Base-by-base conservation (phyloP, 2,888 invertebrate species). In the Chrysolina haemoptera region DNA sequence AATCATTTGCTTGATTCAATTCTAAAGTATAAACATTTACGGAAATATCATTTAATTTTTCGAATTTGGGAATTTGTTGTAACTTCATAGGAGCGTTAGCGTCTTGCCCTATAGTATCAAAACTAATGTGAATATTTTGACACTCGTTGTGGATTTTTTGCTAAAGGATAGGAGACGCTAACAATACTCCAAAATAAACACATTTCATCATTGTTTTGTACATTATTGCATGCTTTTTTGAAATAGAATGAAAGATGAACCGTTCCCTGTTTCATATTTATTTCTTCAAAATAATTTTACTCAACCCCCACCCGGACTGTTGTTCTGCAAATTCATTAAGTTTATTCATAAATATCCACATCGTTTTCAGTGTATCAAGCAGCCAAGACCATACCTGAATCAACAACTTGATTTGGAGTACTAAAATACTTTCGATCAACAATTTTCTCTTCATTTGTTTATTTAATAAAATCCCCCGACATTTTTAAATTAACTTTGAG, bases 201-300 rank as follows among this genome's bases (percentile, higher is more conserved):
- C n/a, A n/a, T n/a, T n/a, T n/a, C n/a, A n/a, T n/a, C 40, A 22
- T 65, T 59, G 43, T 71, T 62, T 46, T 62, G 12, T 59, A 64
- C 41, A 53, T 70, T 70, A 27, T 64, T 22, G 18, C 50, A 62
- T 10, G 70, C 64, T n/a, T 16, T 6, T 40, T 64, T 64, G 68
- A n/a, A 72, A 50, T 20, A 40, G 67, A 68, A 72, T 72, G 68
- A 53, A 72, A 53, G 72, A 72, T 14, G 68, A 72, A n/a, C 72
- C 72, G 16, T 68, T 67, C 10, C 73, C 73, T 14, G 65, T 48
- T 66, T 62, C 73, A 59, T 59, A 68, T 65, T 73, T 69, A 64
- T 73, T 73, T 22, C 67, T 62, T 35, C 11, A 46, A 59, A 55
- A 73, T 3, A 69, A 68, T 73, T 68, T 64, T 43, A 35, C 40